phyloP scores from a whole-genome alignment of 2,113 vertebrate genomes.

The Myotis yumanensis region DNA sequence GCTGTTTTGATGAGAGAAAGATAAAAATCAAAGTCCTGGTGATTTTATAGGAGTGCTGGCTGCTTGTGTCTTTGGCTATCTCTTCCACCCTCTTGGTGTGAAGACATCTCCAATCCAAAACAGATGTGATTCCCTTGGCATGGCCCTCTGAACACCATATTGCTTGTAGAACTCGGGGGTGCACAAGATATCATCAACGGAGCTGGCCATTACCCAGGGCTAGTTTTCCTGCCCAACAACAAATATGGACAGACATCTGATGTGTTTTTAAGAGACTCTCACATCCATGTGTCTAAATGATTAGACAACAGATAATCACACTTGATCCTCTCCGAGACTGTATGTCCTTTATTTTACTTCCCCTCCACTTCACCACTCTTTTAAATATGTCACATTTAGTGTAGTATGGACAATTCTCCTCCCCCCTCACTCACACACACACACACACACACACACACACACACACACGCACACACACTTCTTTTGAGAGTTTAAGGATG shows the following conservation, averaged over 20 bases:
- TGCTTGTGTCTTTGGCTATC: slow-evolving; percentile 49
- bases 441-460: no score
- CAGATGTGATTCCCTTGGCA: slow-evolving; percentile 63
- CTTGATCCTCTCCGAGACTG: not conserved
- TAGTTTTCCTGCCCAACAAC: slow-evolving; percentile 13
- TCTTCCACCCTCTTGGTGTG: slow-evolving; percentile 48
- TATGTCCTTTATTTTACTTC: not conserved
- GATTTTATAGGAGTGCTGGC: slow-evolving; percentile 59
- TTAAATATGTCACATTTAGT: not conserved
- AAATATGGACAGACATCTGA: slow-evolving; percentile 52
- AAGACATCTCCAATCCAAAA: slow-evolving; percentile 53
- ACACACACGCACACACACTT: not conserved
- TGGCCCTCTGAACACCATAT: not conserved
- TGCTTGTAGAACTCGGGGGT: not conserved
- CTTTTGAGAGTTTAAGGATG: slow-evolving; percentile 3
- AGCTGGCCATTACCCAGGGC: slow-evolving; percentile 18
- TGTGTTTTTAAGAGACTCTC: slow-evolving; percentile 70
- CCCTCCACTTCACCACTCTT: not conserved
- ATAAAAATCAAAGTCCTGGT: slow-evolving; percentile 67
- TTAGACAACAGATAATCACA: not conserved
- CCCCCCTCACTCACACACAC: no score
- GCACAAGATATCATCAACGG: not conserved
- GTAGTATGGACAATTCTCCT: not conserved
- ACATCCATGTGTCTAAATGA: slow-evolving; percentile 18
- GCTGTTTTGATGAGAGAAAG: slow-evolving; percentile 66